Conservation (phyloP, 2,113 vertebrate species). For the Otis tarda region DNA sequence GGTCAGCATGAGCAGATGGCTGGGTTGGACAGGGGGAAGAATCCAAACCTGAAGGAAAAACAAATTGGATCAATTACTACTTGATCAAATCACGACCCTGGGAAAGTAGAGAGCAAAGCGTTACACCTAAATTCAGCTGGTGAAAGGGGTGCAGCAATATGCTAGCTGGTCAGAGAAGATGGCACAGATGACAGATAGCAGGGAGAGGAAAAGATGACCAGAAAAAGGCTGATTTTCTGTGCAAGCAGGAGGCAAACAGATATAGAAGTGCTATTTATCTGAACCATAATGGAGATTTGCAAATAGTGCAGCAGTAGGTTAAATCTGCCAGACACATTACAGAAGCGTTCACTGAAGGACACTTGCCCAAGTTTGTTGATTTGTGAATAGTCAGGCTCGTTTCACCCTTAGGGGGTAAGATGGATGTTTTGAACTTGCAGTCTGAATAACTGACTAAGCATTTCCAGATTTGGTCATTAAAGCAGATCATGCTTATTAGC, state of each 20-base stretch:
- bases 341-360: not conserved
- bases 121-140: not conserved
- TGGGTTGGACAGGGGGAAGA: rapidly evolving
- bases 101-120: not conserved
- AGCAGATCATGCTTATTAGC: conserved; percentile 70
- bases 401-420: conserved; percentile 1
- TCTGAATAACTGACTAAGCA: conserved; percentile 58
- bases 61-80: not conserved
- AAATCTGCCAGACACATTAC: not conserved
- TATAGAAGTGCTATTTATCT: not conserved
- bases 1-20: not conserved
- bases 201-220: not conserved
- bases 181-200: not conserved
- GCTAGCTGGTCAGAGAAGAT: not conserved
- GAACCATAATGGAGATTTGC: not conserved
- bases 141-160: not conserved
- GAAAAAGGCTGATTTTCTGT: not conserved
- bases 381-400: conserved; percentile 4
- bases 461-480: conserved; percentile 70
- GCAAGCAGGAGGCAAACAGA: not conserved
- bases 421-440: conserved; percentile 44
- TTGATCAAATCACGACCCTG: not conserved
- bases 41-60: not conserved
- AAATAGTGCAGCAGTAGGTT: not conserved
- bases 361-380: not conserved